Conservation (phyloP, 2,797 vertebrate genomes). For the Acipenser oxyrinchus region DNA sequence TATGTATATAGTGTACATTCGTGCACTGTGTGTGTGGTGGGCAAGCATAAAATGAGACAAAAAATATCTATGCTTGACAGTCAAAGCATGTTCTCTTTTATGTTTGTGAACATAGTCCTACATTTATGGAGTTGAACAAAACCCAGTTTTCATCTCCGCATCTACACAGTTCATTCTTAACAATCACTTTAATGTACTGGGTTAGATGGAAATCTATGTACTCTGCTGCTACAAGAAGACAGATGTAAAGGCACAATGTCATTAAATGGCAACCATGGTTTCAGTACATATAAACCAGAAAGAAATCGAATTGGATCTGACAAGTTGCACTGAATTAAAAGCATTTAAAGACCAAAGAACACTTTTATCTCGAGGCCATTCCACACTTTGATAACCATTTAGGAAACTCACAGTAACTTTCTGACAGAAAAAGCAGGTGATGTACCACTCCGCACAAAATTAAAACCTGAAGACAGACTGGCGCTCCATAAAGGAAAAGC, state of each 20-base stretch:
- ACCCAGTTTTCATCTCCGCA: background rate
- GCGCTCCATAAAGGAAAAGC: slow-evolving; percentile 6
- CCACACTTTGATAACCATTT: slow-evolving; percentile 10
- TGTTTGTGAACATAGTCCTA: too few species aligned
- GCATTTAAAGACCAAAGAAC: background rate
- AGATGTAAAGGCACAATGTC: background rate
- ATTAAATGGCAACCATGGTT: slow-evolving; percentile 1
- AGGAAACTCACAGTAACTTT: background rate
- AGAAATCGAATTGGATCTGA: background rate
- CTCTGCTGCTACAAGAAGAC: background rate
- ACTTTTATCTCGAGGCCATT: background rate
- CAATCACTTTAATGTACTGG: background rate
- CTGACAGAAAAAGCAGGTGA: background rate
- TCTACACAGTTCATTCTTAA: background rate
- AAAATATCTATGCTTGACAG: too few species aligned
- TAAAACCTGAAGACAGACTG: slow-evolving; percentile 7
- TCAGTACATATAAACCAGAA: background rate
- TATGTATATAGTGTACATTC: too few species aligned
- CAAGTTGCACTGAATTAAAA: background rate
- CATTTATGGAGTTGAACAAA: background rate
- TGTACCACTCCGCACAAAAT: background rate
- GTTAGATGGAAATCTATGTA: background rate
- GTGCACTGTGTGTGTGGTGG: too few species aligned
- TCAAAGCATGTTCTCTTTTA: too few species aligned
- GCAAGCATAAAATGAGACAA: too few species aligned